Evolutionary conservation across 2,797 vertebrate species (phyloP).

Genomic region (Catostomus latipinnis): DNA sequence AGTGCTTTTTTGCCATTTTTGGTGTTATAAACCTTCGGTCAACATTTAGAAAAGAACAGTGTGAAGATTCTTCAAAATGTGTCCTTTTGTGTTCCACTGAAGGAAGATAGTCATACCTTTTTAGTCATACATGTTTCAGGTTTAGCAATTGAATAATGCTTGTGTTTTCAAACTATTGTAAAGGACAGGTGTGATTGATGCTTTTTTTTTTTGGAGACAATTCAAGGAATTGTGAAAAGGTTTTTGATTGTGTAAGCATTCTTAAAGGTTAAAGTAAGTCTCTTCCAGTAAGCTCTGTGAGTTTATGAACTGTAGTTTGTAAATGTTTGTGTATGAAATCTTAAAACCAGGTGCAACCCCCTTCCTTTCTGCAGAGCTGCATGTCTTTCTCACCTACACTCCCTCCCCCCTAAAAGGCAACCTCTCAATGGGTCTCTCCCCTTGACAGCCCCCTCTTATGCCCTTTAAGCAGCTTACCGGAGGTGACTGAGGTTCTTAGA

Average conservation of each 20-base stretch:
- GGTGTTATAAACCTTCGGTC: no score
- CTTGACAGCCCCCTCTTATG: constrained; percentile 29
- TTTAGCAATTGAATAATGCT: no score
- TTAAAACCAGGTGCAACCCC: constrained; percentile 52
- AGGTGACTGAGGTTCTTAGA: constrained; percentile 45
- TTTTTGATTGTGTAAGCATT: constrained; percentile 5
- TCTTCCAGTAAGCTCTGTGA: constrained; percentile 23
- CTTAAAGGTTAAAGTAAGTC: constrained; percentile 44
- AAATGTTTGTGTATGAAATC: constrained; percentile 40
- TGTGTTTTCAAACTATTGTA: neutral
- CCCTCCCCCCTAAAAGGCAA: constrained; percentile 14
- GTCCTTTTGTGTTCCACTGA: no score
- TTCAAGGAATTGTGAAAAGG: constrained; percentile 23
- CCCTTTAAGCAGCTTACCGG: constrained; percentile 48
- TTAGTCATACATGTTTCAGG: no score
- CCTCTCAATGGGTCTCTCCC: constrained; percentile 42
- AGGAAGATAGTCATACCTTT: no score
- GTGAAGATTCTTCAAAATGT: no score
- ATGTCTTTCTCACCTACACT: constrained; percentile 11
- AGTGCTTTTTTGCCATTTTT: no score
- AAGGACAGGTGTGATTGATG: neutral
- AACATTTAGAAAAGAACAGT: no score
- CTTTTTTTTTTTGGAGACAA: no score
- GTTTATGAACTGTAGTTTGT: constrained; percentile 43
- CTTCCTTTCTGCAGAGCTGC: constrained; percentile 58